Base-by-base conservation (phyloP, 2,888 invertebrate genomes). In the Rhopalosiphum nymphaeae region DNA sequence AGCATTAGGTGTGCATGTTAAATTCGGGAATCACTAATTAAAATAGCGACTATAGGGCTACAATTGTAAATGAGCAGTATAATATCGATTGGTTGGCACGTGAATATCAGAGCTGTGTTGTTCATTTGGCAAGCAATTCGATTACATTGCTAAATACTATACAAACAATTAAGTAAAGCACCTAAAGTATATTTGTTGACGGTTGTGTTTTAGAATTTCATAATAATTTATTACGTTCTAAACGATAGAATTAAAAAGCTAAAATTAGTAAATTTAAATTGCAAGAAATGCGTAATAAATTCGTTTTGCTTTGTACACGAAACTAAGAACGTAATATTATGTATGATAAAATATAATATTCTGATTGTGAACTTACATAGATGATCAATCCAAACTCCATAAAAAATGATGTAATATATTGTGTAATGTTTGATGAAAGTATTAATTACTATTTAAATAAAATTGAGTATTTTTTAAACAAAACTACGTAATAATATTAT, bases 11-110 rank as follows among this genome's bases (percentile, higher is more conserved):
- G 56, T 26, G 21, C 26, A n/a, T 61, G 67, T 46, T 36, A 42
- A 67, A 91, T 46, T 46, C 13, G 2, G 44, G n/a, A 91, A 91
- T 92, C 4, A 49, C 53, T 78, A 78, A 78, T 78, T n/a, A 92
- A 49, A 42, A 53, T 36, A 53, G 36, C 21, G 29, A 36, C 87
- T 53, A 53, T 16, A 16, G 29, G 46, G 36, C 78, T 36, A 78
- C 36, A 21, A 36, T 53, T 53, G 53, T 88, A 25, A 53, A 88
- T 25, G 53, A 53, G 25, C 53, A 25, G 36, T n/a, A 78, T 78
- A 42, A 21, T 78, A 88, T 88, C 57, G 57, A 89, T 89, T 57
- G 89, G 57, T 57, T 89, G 89, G 44, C 89, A 89, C 57, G 57
- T 89, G 57, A 57, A 89, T 61, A 44, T 61, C 57, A 57, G 44